Evolutionary conservation across 2,888 invertebrate genomes (phyloP), one percentile per base, ranked within the genome.

Genomic region (Troilus luridus): DNA sequence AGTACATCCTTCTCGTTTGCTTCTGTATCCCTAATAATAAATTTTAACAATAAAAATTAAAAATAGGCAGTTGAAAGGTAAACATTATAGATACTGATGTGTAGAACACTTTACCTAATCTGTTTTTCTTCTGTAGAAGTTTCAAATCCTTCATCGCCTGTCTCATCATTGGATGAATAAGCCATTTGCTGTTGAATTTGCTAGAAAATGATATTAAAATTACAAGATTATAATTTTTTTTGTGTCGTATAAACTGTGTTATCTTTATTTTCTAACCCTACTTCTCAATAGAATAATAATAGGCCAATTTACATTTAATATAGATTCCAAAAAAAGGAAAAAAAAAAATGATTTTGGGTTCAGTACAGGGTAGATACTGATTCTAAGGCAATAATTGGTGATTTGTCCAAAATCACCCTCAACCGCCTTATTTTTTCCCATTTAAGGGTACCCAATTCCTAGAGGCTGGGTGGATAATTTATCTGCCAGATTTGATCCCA

Each of bases 101-200:
- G 0, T 10, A 59, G 21, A 88, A 24, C 24, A 64, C 27, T 95
- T 95, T 97, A 96, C 95, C 97, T 95, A 94, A 96, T 96, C 93
- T 96, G 95, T 95, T 97, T 95, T 95, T 96, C 96, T 94, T 97
- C 96, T 94, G 96, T 95, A 92, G 93, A 93, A 88, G 94, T 94
- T 62, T 93, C 93, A 92, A 93, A 94, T 10, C 94, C 94, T 93
- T 94, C 94, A 19, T 92, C 92, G 56, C 89, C 96, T 92, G 96
- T 96, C 94, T 94, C 88, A 93, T 94, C 94, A 91, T 94, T 94
- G n/a, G 94, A 94, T 5, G 94, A 93, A 14, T 94, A 94, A 93
- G 88, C 67, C 85, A 62, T 90, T 19, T 90, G 90, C 88, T 62
- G 81, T 88, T 27, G 90, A 90, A 19, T 81, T 27, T 88, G 88